Evolutionary conservation across 1,140 invertebrate genomes (phyloP).

Genomic region (Melanaphis sacchari): DNA sequence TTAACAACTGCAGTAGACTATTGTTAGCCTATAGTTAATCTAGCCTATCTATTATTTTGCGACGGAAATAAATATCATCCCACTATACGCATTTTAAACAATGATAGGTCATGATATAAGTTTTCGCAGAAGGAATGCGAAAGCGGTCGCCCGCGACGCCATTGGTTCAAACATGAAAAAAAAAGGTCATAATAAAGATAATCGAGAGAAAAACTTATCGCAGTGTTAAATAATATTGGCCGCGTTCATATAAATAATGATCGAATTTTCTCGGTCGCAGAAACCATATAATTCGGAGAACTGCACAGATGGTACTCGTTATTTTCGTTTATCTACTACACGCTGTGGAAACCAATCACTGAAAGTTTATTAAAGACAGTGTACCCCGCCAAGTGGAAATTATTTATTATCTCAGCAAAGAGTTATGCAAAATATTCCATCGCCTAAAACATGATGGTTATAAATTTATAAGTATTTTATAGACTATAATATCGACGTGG

Average conservation of each 20-base stretch:
- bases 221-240: not conserved
- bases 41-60: too few relatives aligned
- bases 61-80: not conserved
- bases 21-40: not conserved
- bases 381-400: not conserved
- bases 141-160: too few relatives aligned
- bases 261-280: not conserved
- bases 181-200: not conserved
- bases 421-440: not conserved
- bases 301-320: not conserved
- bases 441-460: not conserved
- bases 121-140: too few relatives aligned
- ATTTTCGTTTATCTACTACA: not conserved
- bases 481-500: not conserved
- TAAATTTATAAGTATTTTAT: not conserved
- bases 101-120: not conserved
- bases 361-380: not conserved
- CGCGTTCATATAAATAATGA: not conserved
- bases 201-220: not conserved
- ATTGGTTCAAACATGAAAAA: too few relatives aligned
- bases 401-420: not conserved
- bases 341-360: not conserved
- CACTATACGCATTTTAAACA: not conserved
- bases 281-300: not conserved
- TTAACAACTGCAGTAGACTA: not conserved